These are phyloP conservation scores for Euglossa dilemma DNA, from an alignment of 1,140 invertebrate genomes.

Conservation along the genomic window DNA sequence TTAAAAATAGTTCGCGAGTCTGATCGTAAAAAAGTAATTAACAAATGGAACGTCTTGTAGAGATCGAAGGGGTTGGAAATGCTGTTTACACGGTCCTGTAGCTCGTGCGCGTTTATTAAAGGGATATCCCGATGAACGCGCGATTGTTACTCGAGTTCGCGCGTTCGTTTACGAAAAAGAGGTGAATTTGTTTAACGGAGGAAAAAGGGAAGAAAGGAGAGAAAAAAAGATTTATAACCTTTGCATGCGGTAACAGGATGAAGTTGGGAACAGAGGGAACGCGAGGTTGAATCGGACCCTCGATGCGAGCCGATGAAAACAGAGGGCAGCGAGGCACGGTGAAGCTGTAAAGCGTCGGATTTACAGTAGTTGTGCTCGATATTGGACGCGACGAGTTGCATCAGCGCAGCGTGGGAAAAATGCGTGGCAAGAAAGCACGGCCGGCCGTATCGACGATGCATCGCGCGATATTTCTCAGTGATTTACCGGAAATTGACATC, in stretches of 20 bases:
- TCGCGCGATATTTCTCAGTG: background rate
- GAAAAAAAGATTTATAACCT: background rate
- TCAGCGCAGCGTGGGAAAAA: background rate
- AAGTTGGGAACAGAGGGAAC: background rate
- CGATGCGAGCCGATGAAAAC: background rate
- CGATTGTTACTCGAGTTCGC: background rate
- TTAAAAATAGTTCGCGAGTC: constrained; percentile 15
- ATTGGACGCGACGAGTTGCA: background rate
- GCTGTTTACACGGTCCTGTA: background rate
- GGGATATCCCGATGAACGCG: background rate
- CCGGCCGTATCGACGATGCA: background rate
- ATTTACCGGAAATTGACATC: constrained; percentile 20
- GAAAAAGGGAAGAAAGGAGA: too few relatives aligned
- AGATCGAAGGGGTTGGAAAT: background rate
- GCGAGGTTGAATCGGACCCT: background rate
- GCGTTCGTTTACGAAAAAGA: background rate
- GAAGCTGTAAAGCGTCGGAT: background rate
- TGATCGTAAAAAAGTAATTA: constrained; percentile 11
- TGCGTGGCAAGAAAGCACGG: background rate
- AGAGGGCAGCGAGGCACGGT: background rate
- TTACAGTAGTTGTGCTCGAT: constrained; percentile 15
- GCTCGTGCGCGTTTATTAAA: background rate
- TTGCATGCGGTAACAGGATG: background rate
- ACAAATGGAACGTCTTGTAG: background rate
- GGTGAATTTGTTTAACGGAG: background rate